Percentiles rank a stretch among this genome's conserved stretches.
Evolutionary conservation across 1,140 invertebrate species (phyloP).

Genomic region (Mizuhopecten yessoensis): DNA sequence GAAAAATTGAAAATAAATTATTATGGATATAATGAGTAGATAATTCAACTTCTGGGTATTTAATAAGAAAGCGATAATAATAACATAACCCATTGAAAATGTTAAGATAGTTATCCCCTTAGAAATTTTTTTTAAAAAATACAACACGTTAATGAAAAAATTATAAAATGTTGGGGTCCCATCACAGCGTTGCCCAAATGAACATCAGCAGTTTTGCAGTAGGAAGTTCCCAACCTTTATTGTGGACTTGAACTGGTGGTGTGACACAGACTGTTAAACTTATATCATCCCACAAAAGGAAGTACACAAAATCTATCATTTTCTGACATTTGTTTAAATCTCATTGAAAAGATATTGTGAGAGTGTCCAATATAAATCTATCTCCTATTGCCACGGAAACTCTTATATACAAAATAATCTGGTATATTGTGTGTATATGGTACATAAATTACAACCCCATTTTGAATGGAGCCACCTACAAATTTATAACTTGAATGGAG

Average conservation of each 20-base stretch:
- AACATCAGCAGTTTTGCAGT: neutral
- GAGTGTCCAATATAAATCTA: neutral
- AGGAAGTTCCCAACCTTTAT: neutral
- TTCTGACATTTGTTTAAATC: slow-evolving; percentile 20
- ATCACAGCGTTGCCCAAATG: too few relatives aligned
- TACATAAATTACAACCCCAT: neutral
- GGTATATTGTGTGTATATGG: neutral
- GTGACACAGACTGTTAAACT: too few relatives aligned
- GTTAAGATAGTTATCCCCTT: too few relatives aligned
- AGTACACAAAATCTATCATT: slow-evolving; percentile 14
- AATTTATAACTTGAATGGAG: neutral
- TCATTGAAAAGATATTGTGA: neutral
- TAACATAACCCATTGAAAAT: too few relatives aligned
- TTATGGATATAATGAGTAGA: too few relatives aligned
- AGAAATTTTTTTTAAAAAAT: too few relatives aligned
- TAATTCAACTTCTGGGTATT: too few relatives aligned
- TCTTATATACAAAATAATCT: neutral
- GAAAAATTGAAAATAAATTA: too few relatives aligned
- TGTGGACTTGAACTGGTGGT: too few relatives aligned
- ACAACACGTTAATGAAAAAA: too few relatives aligned
- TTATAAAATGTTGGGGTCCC: too few relatives aligned
- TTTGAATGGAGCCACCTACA: neutral
- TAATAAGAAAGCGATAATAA: too few relatives aligned
- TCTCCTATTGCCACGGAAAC: neutral
- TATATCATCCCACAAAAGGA: neutral